Evolutionary conservation across 1,140 invertebrate genomes (phyloP), one percentile per base, ranked within the genome.

Genomic region (Condylostylus longicornis): DNA sequence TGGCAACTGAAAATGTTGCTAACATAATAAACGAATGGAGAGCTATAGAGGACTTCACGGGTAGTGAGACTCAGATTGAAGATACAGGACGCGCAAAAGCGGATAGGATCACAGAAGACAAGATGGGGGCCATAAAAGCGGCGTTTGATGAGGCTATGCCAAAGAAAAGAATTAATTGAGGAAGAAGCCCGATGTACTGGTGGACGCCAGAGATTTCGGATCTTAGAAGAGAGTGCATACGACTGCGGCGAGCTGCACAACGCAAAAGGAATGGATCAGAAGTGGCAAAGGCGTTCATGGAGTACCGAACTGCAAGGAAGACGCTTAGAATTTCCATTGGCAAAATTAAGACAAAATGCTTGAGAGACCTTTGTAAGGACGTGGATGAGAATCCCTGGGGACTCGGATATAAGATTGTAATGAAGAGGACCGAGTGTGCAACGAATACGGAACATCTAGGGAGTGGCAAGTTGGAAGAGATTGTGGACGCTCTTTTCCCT

Each of bases 311-410:
- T n/a, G 35, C 38, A 5, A 46, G 36, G 10, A 42, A 36, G 20
- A 1, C 22, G 2, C 38, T 51, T 0, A 32, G 20, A 7, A n/a
- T n/a, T n/a, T n/a, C 30, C n/a, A 40, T 33, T 18, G 6, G 10
- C 50, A 44, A 37, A 14, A 37, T 21, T 23, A 37, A 37, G 18
- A 35, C 13, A 8, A 5, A 25, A 12, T 27, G 32, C 22, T 50
- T 43, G 47, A 37, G 29, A 13, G 21, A 35, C 6, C 35, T 51
- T 2, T 29, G 35, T 15, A 23, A 41, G 1, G 44, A 45, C 2
- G 19, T 51, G 0, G 35, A 51, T 15, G 15, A 29, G 4, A 32
- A 50, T 25, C 32, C 33, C 4, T 51, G 46, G 44, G 44, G 46
- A 7, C 19, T 38, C 4, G 51, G 40, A 6, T 53, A 50, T 28